Conservation (phyloP, 2,113 vertebrate genomes). For the Polypterus senegalus region DNA sequence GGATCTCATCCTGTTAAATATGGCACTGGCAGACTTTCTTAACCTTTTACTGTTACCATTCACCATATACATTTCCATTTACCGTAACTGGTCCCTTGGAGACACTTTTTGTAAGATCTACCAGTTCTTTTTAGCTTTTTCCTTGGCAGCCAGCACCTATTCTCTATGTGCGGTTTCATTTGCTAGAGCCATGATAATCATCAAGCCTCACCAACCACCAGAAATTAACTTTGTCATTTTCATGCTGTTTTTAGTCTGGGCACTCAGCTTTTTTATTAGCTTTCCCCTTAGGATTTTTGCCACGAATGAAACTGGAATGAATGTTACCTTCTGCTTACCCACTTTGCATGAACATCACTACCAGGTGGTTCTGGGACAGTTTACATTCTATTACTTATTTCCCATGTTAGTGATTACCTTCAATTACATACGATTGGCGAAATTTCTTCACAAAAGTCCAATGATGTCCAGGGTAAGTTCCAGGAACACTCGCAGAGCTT, state of each 20-base stretch:
- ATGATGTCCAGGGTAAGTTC: slow-evolving; percentile 42
- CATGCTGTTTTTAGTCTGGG: slow-evolving; percentile 45
- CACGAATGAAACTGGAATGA: slow-evolving; percentile 34
- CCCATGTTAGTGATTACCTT: slow-evolving; percentile 48
- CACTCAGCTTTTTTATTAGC: slow-evolving; percentile 49
- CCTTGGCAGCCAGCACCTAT: slow-evolving; percentile 52
- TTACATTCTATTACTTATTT: slow-evolving; percentile 49
- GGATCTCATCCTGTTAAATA: slow-evolving; percentile 51
- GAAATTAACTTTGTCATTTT: slow-evolving; percentile 34
- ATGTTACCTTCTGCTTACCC: slow-evolving; percentile 42
- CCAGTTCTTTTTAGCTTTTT: slow-evolving; percentile 53
- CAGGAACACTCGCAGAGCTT: slow-evolving; percentile 44
- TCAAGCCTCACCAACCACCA: slow-evolving; percentile 43
- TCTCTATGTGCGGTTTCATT: slow-evolving; percentile 54
- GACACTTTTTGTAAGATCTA: slow-evolving; percentile 52
- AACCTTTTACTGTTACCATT: slow-evolving; percentile 51
- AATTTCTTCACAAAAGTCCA: slow-evolving; percentile 49
- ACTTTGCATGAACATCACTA: slow-evolving; percentile 45
- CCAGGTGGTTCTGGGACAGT: slow-evolving; percentile 45
- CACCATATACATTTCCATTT: slow-evolving; percentile 42
- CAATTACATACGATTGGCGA: slow-evolving; percentile 43
- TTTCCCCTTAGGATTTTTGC: slow-evolving; percentile 40
- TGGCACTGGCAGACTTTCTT: slow-evolving; percentile 51
- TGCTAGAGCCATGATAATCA: slow-evolving; percentile 42
- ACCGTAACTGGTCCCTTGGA: slow-evolving; percentile 43